Conservation (phyloP, 2,797 vertebrate species). For the Cyclura pinguis region DNA sequence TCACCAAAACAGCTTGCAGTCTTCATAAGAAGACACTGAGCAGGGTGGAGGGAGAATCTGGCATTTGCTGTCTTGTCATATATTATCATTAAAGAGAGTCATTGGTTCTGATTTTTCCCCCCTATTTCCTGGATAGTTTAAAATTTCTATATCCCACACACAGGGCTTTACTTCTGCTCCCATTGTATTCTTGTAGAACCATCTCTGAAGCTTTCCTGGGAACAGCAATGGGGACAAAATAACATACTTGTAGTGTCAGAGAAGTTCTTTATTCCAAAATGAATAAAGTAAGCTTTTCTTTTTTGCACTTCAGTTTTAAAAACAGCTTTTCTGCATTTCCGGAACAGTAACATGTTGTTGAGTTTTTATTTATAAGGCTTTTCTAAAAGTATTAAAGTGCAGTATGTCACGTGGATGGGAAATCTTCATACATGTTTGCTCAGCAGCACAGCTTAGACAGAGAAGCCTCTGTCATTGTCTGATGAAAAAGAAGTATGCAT, state of each 20-base stretch:
- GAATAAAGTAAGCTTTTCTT: not conserved
- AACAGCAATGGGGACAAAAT: not conserved
- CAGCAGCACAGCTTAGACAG: not conserved
- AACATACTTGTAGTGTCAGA: not conserved
- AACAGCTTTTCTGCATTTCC: not conserved
- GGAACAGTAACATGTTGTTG: not conserved
- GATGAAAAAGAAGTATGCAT: constrained; percentile 50
- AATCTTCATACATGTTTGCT: not conserved
- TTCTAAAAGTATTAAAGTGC: not conserved
- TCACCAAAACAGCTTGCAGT: not conserved
- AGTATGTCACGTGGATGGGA: not conserved
- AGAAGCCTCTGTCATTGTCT: constrained; percentile 18
- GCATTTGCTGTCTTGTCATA: not conserved
- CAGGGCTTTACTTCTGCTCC: not conserved
- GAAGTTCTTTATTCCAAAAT: not conserved
- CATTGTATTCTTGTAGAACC: not conserved
- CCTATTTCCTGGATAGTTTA: not conserved
- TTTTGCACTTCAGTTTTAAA: not conserved
- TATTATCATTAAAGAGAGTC: not conserved
- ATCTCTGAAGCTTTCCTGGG: not conserved
- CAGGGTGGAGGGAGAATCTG: not conserved
- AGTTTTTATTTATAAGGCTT: not conserved
- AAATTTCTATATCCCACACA: not conserved
- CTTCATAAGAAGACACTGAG: not conserved
- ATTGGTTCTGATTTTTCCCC: not conserved